Conservation (phyloP, 92 coral and sea anemone species). For the Actinernus sp. region DNA sequence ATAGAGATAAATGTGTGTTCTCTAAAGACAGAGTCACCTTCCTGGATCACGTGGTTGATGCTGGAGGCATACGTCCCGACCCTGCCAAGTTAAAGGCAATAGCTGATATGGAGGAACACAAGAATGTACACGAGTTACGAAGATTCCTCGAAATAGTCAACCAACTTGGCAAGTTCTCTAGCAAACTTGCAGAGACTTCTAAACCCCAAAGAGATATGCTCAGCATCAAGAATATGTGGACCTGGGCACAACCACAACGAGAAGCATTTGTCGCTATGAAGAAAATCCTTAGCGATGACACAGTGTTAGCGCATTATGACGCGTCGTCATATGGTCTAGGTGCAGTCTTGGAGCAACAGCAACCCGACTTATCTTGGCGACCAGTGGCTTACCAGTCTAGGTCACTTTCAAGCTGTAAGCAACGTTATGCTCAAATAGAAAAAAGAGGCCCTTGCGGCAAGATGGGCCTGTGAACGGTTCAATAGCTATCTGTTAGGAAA, state of each 20-base stretch:
- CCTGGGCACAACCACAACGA: conserved; percentile 3
- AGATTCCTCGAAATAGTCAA: conserved; percentile 11
- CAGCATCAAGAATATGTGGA: conserved; percentile 12
- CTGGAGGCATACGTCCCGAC: conserved; percentile 19
- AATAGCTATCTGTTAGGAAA: conserved; percentile 28
- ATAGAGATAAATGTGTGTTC: too few relatives aligned
- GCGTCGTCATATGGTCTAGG: conserved; percentile 18
- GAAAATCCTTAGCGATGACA: conserved; percentile 17
- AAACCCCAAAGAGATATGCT: conserved; percentile 9
- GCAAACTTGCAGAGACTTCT: conserved; percentile 5
- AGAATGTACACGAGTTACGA: conserved; percentile 13
- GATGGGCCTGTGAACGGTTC: conserved; percentile 51
- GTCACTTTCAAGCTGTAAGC: too few relatives aligned
- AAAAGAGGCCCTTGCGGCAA: conserved; percentile 18
- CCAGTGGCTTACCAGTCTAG: too few relatives aligned
- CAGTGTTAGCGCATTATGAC: conserved; percentile 25
- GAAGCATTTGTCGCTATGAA: conserved; percentile 12
- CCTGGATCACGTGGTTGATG: conserved; percentile 22
- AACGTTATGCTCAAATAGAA: too few relatives aligned
- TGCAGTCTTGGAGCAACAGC: too few relatives aligned
- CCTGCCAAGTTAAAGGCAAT: conserved; percentile 12
- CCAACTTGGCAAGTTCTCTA: conserved; percentile 13
- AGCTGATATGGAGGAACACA: conserved; percentile 6
- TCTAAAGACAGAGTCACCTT: conserved; percentile 21
- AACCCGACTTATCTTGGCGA: too few relatives aligned